These are phyloP conservation scores for Lamproptera curius DNA, from an alignment of 2,888 invertebrate species.

Conservation along the genomic window DNA sequence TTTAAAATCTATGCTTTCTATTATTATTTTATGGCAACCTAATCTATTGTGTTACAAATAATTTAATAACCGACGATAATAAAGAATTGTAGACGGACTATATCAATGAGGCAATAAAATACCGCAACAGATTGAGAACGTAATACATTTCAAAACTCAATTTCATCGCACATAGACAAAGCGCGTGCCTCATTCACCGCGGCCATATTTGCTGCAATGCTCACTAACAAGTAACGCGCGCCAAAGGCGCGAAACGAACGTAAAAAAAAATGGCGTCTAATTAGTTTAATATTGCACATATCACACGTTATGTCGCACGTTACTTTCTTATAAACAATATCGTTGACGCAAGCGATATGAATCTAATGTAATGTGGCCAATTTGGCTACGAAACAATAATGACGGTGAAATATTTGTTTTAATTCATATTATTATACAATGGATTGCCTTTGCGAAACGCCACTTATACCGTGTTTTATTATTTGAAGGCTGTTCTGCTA, in stretches of 20 bases:
- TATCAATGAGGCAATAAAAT: background rate
- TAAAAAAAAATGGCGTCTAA: constrained; percentile 10
- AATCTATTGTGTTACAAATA: no score
- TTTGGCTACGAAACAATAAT: no score
- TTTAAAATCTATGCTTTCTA: no score
- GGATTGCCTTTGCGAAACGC: no score
- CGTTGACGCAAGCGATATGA: background rate
- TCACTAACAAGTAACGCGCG: background rate
- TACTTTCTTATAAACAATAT: background rate
- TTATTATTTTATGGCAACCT: no score
- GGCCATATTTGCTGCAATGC: background rate
- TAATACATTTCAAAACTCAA: constrained; percentile 4
- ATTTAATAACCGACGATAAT: no score
- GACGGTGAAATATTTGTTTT: no score
- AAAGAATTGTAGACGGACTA: background rate
- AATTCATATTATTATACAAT: no score
- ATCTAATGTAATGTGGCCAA: background rate
- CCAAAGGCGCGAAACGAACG: background rate
- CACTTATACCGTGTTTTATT: no score
- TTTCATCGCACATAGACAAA: constrained; percentile 10
- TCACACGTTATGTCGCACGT: background rate
- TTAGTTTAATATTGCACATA: constrained; percentile 7
- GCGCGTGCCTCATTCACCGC: background rate
- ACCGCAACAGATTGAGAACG: background rate
- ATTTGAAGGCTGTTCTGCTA: no score